These are phyloP conservation scores for Semaprochilodus insignis DNA, from an alignment of 2,797 vertebrate genomes.

Conservation along the genomic window DNA sequence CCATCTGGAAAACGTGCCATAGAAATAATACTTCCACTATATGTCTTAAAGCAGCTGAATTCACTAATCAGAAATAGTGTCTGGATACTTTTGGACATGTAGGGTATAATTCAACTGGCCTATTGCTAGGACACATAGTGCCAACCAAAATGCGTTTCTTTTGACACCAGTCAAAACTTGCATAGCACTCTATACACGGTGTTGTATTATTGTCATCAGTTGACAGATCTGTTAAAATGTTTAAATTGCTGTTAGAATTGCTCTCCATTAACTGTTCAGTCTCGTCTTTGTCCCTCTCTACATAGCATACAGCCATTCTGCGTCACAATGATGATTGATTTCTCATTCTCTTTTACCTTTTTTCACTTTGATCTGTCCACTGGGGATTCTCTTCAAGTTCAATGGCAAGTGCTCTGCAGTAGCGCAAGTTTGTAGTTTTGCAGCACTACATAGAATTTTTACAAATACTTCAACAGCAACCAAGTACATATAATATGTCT, in stretches of 20 bases:
- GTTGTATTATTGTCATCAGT: neutral
- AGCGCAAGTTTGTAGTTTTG: neutral
- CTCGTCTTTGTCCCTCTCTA: neutral
- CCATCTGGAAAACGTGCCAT: no score
- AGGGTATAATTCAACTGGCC: no score
- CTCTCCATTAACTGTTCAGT: neutral
- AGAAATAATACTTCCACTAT: no score
- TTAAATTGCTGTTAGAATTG: neutral
- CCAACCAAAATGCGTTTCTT: neutral
- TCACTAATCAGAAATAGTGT: neutral
- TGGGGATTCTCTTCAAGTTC: neutral
- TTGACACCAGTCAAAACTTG: neutral
- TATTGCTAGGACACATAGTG: neutral
- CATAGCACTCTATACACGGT: neutral
- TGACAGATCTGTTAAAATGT: neutral
- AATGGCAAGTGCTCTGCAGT: neutral
- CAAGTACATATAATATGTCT: neutral
- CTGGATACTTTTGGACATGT: neutral
- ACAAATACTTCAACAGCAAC: neutral
- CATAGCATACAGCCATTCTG: neutral
- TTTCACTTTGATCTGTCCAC: neutral
- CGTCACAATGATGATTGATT: neutral
- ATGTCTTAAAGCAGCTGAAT: no score
- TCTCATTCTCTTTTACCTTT: constrained; percentile 10
- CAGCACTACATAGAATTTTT: neutral